Percentiles rank a stretch among this genome's conserved stretches.
These are phyloP conservation scores for Nerophis lumbriciformis DNA, from an alignment of 2,113 vertebrate genomes.

Conservation along the genomic window DNA sequence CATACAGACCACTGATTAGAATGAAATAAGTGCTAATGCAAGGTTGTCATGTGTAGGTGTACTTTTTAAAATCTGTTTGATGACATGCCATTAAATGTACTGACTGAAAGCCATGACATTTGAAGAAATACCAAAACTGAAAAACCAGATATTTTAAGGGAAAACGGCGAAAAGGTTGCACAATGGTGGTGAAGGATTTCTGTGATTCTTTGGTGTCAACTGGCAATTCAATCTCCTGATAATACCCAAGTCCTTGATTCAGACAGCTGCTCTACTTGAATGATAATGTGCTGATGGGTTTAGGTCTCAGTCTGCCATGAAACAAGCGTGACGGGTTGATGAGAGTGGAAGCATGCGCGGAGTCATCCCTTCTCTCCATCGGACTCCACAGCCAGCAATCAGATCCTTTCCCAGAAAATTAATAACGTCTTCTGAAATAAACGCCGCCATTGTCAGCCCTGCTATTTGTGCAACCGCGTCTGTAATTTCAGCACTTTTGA, in stretches of 20 bases:
- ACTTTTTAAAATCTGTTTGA: neutral
- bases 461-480: conserved; percentile 28
- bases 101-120: neutral
- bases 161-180: conserved; percentile 13
- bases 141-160: neutral
- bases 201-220: conserved; percentile 44
- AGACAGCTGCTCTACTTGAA: conserved; percentile 53
- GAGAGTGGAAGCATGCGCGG: conserved; percentile 31
- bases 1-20: neutral
- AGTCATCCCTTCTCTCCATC: conserved; percentile 18
- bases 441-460: conserved; percentile 34
- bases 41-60: too few species aligned
- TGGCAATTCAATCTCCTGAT: conserved; percentile 51
- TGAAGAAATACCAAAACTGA: neutral
- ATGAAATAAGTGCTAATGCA: neutral
- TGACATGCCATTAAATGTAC: neutral
- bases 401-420: conserved; percentile 34
- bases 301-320: conserved; percentile 50
- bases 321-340: conserved; percentile 50
- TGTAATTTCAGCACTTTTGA: conserved; percentile 36
- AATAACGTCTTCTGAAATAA: conserved; percentile 44
- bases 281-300: conserved; percentile 56
- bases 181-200: conserved; percentile 31
- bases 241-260: conserved; percentile 58
- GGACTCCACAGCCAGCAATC: conserved; percentile 38